These are phyloP conservation scores for Asteroscopus sphinx DNA, from an alignment of 2,888 invertebrate genomes.

Conservation along the genomic window DNA sequence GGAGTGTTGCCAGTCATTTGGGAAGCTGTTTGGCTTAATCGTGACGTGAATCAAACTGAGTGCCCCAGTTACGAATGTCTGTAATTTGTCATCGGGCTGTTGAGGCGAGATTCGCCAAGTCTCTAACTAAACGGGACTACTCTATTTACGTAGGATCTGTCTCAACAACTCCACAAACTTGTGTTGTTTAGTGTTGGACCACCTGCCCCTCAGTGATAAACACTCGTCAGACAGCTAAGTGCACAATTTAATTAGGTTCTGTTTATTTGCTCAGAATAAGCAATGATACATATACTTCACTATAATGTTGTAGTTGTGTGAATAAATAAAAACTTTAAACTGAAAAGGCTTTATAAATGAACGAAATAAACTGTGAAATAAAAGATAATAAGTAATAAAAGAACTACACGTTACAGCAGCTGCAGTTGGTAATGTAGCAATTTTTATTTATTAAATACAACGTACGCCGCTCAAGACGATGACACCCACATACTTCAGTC, in stretches of 20 bases:
- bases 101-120: conserved; percentile 51
- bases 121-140: conserved; percentile 51
- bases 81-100: conserved; percentile 60
- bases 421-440: conserved; percentile 37
- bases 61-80: conserved; percentile 28
- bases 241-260: conserved; percentile 55
- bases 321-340: neutral
- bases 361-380: conserved; percentile 36
- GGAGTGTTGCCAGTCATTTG: conserved; percentile 14
- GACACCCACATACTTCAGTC: too few species aligned
- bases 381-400: conserved; percentile 34
- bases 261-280: conserved; percentile 42
- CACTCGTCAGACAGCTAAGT: conserved; percentile 50
- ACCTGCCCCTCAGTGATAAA: conserved; percentile 70
- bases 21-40: conserved; percentile 22
- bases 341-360: conserved; percentile 13
- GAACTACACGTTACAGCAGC: conserved; percentile 21
- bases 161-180: conserved; percentile 69
- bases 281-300: conserved; percentile 3
- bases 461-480: neutral
- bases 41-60: conserved; percentile 42
- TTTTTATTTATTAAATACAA: conserved; percentile 33
- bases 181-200: conserved; percentile 68
- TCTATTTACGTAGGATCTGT: conserved; percentile 74
- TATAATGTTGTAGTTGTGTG: conserved; percentile 12